Evolutionary conservation across 2,888 invertebrate species (phyloP), one percentile per base, ranked within the genome.

Genomic region (Thecocarcelia acutangulata): DNA sequence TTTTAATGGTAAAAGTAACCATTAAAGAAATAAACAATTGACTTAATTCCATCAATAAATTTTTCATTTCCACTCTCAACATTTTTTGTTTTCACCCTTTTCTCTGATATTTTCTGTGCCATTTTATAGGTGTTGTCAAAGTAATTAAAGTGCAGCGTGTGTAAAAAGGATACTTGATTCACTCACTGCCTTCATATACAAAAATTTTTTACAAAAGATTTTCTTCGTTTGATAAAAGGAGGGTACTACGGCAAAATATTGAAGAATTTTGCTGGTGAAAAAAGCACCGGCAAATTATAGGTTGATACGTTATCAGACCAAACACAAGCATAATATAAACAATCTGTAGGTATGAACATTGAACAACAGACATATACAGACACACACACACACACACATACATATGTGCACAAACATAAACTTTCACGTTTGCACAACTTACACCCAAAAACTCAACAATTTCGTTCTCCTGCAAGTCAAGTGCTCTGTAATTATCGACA

Each of bases 401-500:
- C 5, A 24, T 24, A 24, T n/a, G n/a, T n/a, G 3, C 28, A 28
- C 6, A 28, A 28, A 28, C 28, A 28, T 33, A 9, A 33, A 33
- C 4, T 33, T 33, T 33, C 1, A 33, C 33, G 33, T 6, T 3
- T 3, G 37, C 11, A 59, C 44, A 11, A 40, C 64, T 37, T 21
- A 59, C 40, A 59, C 56, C 19, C 28, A 13, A 40, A 64, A 21
- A 46, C 24, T 58, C 56, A 66, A 37, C 59, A 52, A 8, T 66
- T 58, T 59, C 50, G 50, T 33, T 6, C 72, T 61, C 12, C 17
- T 33, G 58, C 50, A 42, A 61, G 54, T 70, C 46, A 77, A 75
- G 70, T 66, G 80, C 83, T 83, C 84, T 85, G 83, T 85, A 85
- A 85, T 85, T 85, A 85, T 84, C 84, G 83, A 79, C 84, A 85